These are phyloP conservation scores for Pachyramphus minor DNA, from an alignment of 2,113 vertebrate species.

Conservation along the genomic window DNA sequence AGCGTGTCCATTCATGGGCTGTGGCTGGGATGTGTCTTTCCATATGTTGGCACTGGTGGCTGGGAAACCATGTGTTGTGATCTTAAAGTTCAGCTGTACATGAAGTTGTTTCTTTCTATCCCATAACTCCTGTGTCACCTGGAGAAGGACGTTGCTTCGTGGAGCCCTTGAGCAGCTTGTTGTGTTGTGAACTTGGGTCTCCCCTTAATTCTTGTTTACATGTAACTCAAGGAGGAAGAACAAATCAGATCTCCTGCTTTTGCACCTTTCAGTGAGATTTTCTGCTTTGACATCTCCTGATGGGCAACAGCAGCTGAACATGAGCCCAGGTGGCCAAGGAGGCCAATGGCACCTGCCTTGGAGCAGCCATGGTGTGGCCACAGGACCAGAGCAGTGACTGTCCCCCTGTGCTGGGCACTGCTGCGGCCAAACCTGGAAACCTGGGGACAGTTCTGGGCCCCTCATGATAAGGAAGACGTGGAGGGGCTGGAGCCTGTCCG, in stretches of 20 bases:
- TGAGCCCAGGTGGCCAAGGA: neutral
- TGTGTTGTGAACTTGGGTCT: neutral
- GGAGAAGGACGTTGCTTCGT: neutral
- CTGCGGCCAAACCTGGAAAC: neutral
- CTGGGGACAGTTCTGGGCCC: neutral
- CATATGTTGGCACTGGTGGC: rapidly evolving
- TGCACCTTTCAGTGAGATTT: neutral
- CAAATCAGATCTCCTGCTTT: neutral
- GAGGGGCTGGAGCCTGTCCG: neutral
- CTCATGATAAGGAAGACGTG: neutral
- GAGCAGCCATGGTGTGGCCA: neutral
- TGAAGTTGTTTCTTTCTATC: neutral
- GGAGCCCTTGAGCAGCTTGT: neutral
- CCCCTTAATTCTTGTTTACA: neutral
- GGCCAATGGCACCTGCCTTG: neutral
- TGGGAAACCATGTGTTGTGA: rapidly evolving
- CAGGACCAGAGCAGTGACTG: neutral
- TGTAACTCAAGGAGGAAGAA: neutral
- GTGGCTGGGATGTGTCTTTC: neutral
- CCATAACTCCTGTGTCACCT: neutral
- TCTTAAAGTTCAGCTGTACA: neutral
- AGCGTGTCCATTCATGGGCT: rapidly evolving
- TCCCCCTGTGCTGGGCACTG: neutral
- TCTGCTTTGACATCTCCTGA: neutral
- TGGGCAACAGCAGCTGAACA: neutral